These are phyloP conservation scores for Drosophila triauraria DNA, from an alignment of 1,140 invertebrate genomes.

Conservation along the genomic window DNA sequence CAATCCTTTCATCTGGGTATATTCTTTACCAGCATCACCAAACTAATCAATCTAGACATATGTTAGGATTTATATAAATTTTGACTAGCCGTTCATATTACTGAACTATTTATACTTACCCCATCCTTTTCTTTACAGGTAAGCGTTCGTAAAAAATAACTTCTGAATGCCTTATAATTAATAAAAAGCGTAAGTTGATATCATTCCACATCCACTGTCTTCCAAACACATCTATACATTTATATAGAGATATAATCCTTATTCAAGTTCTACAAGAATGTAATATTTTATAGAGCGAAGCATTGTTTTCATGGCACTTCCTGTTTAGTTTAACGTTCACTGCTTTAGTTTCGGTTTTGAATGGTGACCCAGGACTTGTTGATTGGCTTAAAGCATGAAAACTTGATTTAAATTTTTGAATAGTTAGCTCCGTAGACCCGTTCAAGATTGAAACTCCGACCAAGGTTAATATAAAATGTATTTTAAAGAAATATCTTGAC, in stretches of 20 bases:
- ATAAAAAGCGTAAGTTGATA: slow-evolving; percentile 34
- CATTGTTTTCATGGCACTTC: slow-evolving; percentile 65
- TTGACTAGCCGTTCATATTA: too few species aligned
- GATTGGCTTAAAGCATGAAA: slow-evolving; percentile 67
- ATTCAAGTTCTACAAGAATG: slow-evolving; percentile 5
- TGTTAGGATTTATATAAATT: background rate
- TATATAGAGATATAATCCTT: slow-evolving; percentile 13
- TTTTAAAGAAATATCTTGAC: slow-evolving; percentile 11
- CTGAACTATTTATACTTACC: background rate
- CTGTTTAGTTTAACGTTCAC: slow-evolving; percentile 64
- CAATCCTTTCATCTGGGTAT: background rate
- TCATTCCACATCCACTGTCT: slow-evolving; percentile 1
- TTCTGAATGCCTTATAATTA: slow-evolving; percentile 7
- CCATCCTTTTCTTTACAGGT: slow-evolving; percentile 41
- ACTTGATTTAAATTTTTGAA: slow-evolving; percentile 37
- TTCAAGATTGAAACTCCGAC: slow-evolving; percentile 63
- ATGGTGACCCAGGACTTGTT: slow-evolving; percentile 49
- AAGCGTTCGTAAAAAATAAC: slow-evolving; percentile 41
- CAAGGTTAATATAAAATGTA: slow-evolving; percentile 17
- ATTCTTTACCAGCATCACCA: background rate
- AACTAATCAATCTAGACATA: background rate
- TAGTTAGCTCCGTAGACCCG: slow-evolving; percentile 32
- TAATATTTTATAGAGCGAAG: slow-evolving; percentile 39
- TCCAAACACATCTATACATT: slow-evolving; percentile 2
- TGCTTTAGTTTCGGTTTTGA: slow-evolving; percentile 73